Conservation (phyloP, 2,113 vertebrate species). For the Myotis lucifugus region DNA sequence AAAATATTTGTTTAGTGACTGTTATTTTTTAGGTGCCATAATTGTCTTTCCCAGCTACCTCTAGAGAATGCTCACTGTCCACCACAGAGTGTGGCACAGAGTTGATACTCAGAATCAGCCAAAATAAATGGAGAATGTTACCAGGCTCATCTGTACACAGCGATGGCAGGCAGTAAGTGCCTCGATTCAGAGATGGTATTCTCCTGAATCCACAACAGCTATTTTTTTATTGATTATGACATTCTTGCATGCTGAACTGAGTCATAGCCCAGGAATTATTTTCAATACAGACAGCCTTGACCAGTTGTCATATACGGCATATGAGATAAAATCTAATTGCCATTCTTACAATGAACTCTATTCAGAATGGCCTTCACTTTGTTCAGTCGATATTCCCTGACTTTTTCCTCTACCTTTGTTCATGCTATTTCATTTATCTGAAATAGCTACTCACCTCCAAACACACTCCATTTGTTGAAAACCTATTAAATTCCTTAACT, state of each 20-base stretch:
- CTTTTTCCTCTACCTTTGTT: slow-evolving; percentile 71
- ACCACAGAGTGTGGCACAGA: neutral
- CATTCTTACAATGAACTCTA: slow-evolving; percentile 54
- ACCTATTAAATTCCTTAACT: slow-evolving; percentile 79
- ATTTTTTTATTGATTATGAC: slow-evolving; percentile 21
- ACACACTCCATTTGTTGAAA: slow-evolving; percentile 78
- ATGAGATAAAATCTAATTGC: slow-evolving; percentile 73
- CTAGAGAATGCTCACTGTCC: neutral
- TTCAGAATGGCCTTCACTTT: slow-evolving; percentile 56
- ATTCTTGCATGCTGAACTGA: slow-evolving; percentile 31
- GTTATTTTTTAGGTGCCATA: neutral
- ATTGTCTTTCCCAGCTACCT: neutral
- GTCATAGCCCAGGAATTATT: slow-evolving; percentile 28
- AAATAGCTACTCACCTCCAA: slow-evolving; percentile 75
- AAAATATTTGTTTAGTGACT: neutral
- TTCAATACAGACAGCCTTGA: neutral
- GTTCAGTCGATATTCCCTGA: slow-evolving; percentile 61
- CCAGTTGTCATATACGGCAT: slow-evolving; percentile 31
- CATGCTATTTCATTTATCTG: slow-evolving; percentile 72
- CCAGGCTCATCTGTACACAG: neutral
- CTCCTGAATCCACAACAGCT: neutral
- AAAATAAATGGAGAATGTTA: neutral
- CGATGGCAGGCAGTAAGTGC: neutral
- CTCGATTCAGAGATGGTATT: neutral
- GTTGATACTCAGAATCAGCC: neutral